Percentiles rank a stretch among this genome's conserved stretches.
Evolutionary conservation across 2,888 invertebrate genomes (phyloP).

Genomic region (Lasioglossum pauxillum): DNA sequence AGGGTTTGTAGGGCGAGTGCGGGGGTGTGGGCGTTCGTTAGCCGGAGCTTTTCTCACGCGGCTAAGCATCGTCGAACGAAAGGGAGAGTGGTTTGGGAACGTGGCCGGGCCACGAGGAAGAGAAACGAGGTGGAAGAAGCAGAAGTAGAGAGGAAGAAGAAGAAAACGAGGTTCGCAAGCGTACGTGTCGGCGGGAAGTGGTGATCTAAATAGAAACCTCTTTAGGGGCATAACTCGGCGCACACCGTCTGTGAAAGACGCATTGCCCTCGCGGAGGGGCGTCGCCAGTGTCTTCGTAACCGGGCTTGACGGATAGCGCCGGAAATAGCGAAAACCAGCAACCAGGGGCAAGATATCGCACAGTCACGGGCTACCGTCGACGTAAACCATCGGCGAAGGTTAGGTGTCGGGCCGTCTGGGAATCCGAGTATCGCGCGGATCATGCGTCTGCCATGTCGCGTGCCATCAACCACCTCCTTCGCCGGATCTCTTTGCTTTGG

Average conservation of each 20-base stretch:
- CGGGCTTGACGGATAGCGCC: conserved; percentile 82
- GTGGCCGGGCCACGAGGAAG: background rate
- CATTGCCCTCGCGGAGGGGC: conserved; percentile 76
- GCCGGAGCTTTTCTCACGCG: conserved; percentile 37
- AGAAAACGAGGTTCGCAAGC: background rate
- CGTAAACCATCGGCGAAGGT: conserved; percentile 70
- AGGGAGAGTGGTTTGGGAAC: conserved; percentile 8
- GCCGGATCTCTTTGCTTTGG: background rate
- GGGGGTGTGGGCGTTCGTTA: conserved; percentile 20
- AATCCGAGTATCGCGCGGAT: conserved; percentile 65
- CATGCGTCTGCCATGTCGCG: conserved; percentile 39
- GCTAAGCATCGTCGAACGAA: conserved; percentile 30
- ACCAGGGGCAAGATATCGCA: conserved; percentile 53
- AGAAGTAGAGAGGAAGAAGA: conserved; percentile 2
- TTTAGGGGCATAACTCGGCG: conserved; percentile 81
- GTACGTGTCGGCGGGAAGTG: conserved; percentile 65
- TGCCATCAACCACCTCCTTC: conserved; percentile 31
- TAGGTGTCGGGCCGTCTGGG: conserved; percentile 78
- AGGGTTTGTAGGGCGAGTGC: background rate
- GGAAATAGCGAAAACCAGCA: conserved; percentile 79
- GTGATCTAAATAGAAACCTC: conserved; percentile 82
- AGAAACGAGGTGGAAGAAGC: conserved; percentile 1
- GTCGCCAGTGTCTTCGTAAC: conserved; percentile 79
- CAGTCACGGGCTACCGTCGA: conserved; percentile 43
- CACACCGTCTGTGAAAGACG: conserved; percentile 82